Percentiles rank a stretch among this genome's conserved stretches.
Evolutionary conservation across 2,888 invertebrate genomes (phyloP).

Genomic region (Acanthopleura granulata): DNA sequence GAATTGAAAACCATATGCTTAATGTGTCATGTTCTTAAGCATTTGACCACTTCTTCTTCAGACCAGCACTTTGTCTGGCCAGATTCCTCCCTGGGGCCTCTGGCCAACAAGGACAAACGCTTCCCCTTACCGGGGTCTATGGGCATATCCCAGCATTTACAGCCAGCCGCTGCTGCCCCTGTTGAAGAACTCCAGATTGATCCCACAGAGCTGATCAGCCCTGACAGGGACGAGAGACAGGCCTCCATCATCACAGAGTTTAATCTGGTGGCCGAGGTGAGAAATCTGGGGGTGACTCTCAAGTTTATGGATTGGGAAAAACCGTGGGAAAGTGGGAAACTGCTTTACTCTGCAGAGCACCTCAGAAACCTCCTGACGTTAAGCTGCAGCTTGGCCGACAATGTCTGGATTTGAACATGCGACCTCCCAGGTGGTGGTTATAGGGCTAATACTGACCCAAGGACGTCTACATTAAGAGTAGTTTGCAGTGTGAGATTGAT

Average conservation of each 20-base stretch:
- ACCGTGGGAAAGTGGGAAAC: no score
- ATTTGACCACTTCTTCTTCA: constrained; percentile 23
- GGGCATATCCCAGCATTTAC: constrained; percentile 30
- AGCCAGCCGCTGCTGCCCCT: background rate
- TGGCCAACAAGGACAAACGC: constrained; percentile 53
- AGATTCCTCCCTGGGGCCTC: constrained; percentile 54
- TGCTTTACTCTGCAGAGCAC: no score
- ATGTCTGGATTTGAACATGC: no score
- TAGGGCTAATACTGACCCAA: no score
- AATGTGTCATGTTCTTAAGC: background rate
- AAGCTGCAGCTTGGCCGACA: no score
- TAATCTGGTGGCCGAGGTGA: background rate
- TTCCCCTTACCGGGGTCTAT: constrained; percentile 61
- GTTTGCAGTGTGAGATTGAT: no score
- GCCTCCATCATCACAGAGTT: background rate
- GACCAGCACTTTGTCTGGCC: constrained; percentile 47
- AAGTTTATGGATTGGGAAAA: no score
- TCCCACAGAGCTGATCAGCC: background rate
- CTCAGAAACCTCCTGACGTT: no score
- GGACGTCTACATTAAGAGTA: no score
- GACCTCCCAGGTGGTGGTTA: no score
- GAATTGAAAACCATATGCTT: no score
- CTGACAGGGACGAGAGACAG: background rate
- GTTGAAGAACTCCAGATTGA: background rate
- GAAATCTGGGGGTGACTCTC: no score